A percentile compares a stretch with the other conserved stretches of the same genome.
phyloP scores from a whole-genome alignment of 2,113 vertebrate species.

The Bubo blakistoni region DNA sequence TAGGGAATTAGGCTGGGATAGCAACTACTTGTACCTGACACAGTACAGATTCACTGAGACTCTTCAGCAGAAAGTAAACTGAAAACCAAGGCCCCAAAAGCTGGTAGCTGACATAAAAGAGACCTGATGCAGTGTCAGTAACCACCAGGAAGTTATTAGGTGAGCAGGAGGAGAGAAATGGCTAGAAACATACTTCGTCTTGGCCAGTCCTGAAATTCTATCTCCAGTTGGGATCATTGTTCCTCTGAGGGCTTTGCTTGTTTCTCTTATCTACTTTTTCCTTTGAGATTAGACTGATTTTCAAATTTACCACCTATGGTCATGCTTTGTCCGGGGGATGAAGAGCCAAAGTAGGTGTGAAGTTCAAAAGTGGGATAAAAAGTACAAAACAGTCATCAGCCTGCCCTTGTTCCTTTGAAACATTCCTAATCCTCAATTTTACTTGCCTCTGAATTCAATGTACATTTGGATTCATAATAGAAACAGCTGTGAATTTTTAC shows the following conservation, averaged over 20 bases:
- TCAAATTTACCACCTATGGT: background rate
- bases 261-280: background rate
- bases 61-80: background rate
- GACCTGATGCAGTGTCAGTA: background rate
- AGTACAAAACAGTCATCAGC: background rate
- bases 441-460: background rate
- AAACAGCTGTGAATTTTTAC: background rate
- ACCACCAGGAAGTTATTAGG: background rate
- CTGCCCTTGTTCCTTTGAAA: background rate
- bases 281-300: background rate
- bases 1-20: background rate
- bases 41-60: background rate
- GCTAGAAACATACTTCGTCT: background rate
- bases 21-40: background rate
- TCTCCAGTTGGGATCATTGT: background rate
- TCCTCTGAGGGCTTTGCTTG: background rate
- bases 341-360: background rate
- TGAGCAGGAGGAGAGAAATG: background rate
- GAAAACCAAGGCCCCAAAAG: background rate
- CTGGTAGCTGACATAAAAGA: background rate
- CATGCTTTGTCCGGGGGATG: background rate
- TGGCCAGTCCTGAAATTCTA: background rate
- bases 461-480: background rate
- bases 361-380: background rate
- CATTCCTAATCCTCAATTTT: background rate